A percentile compares a stretch with the other conserved stretches of the same genome.
phyloP scores from a whole-genome alignment of 2,888 invertebrate species.

The Allacma fusca region DNA sequence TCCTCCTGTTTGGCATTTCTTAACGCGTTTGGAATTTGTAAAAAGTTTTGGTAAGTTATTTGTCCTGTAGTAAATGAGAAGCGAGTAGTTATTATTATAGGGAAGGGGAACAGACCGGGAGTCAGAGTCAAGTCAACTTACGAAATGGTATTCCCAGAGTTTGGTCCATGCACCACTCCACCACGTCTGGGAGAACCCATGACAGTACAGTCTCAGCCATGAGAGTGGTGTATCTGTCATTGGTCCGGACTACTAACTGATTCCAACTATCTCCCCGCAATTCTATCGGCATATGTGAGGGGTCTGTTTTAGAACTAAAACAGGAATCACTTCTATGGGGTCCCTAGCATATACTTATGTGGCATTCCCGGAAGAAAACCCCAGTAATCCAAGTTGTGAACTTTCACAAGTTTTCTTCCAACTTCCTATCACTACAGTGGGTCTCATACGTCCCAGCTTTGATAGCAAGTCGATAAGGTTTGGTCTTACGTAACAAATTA shows the following conservation, averaged over 20 bases:
- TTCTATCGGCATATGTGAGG: no score
- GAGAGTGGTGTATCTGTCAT: not conserved
- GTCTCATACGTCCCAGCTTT: not conserved
- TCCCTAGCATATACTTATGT: no score
- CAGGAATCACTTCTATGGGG: no score
- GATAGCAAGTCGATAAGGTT: slow-evolving; percentile 14
- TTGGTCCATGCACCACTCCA: not conserved
- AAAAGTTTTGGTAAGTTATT: not conserved
- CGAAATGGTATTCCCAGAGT: not conserved
- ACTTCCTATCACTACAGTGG: not conserved
- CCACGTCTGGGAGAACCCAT: no score
- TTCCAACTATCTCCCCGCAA: no score
- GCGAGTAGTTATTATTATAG: slow-evolving; percentile 3
- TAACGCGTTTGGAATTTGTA: slow-evolving; percentile 16
- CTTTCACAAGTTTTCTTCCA: slow-evolving; percentile 6
- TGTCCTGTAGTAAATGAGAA: slow-evolving; percentile 12
- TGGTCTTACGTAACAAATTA: not conserved
- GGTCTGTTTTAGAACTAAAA: no score
- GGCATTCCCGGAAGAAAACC: not conserved
- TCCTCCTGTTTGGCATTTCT: slow-evolving; percentile 16
- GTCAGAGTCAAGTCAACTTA: not conserved
- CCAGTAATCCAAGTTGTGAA: slow-evolving; percentile 32
- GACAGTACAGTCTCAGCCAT: not conserved
- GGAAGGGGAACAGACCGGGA: not conserved
- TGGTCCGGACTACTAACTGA: not conserved